These are phyloP conservation scores for Clostera curtula DNA, from an alignment of 2,888 invertebrate genomes.

Conservation along the genomic window DNA sequence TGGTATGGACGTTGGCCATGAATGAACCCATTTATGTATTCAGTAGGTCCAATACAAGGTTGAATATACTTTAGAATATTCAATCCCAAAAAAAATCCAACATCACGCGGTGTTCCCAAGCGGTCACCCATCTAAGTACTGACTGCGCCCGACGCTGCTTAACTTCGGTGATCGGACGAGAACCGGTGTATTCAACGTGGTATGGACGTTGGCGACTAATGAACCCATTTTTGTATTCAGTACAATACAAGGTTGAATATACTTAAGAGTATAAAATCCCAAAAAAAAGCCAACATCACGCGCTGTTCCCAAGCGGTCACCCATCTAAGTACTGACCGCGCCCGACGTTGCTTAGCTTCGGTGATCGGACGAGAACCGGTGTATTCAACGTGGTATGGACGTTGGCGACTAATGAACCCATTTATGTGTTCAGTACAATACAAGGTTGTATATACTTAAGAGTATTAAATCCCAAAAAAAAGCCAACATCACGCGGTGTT, in stretches of 20 bases:
- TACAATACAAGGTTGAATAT: too few species aligned
- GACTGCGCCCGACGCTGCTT: conserved; percentile 53
- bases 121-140: conserved; percentile 60
- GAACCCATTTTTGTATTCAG: too few species aligned
- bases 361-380: conserved; percentile 71
- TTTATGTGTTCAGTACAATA: too few species aligned
- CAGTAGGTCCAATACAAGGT: too few species aligned
- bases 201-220: conserved; percentile 43
- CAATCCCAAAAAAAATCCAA: conserved; percentile 36
- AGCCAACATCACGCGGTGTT: conserved; percentile 39
- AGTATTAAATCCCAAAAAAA: too few species aligned
- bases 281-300: conserved; percentile 54
- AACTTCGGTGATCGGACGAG: conserved; percentile 20
- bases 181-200: conserved; percentile 57
- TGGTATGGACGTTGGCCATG: conserved; percentile 51
- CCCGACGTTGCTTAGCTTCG: conserved; percentile 69
- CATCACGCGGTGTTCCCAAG: conserved; percentile 49
- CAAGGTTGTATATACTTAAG: too few species aligned
- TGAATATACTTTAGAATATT: too few species aligned
- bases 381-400: conserved; percentile 64
- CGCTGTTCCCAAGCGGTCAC: conserved; percentile 66
- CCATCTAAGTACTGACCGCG: conserved; percentile 69
- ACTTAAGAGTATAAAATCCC: too few species aligned
- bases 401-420: too few species aligned
- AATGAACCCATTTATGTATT: not conserved